Evolutionary conservation across 2,888 invertebrate species (phyloP), one percentile per base, ranked within the genome.

Genomic region (Penaeus monodon): DNA sequence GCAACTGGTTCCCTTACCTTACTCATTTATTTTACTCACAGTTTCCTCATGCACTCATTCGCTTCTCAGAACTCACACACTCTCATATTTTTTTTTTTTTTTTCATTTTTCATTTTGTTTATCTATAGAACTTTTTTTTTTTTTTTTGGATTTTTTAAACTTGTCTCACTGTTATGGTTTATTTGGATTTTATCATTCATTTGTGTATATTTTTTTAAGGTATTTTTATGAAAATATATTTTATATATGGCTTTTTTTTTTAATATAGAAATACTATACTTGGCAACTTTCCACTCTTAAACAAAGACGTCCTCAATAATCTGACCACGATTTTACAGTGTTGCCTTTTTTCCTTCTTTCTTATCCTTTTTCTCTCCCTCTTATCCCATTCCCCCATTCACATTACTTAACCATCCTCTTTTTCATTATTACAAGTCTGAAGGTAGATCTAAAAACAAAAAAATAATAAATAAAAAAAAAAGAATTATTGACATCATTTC

Each of bases 81-180:
- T 57, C 57, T 57, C 57, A 57, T 57, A 3, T n/a, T 57, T 17
- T 68, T 85, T 84, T 85, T 84, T 85, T 86, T 86, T 86, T 86
- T 82, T 64, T 77, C n/a, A 38, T 65, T 86, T 85, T 85, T 86
- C 70, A 64, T 57, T 57, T 57, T 57, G 57, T 57, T 57, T 57
- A 57, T 17, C 17, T 57, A 57, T 57, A 57, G 57, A 57, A 57
- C 57, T 57, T 57, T 57, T 17, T 57, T 57, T 57, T 33, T 38
- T 38, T 44, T 44, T 44, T 44, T 57, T 57, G 1, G 57, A 57
- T 57, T 57, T 57, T 57, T 57, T 57, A 57, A 57, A 57, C 82
- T 86, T 86, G 86, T 86, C 86, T 86, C 86, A 86, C 86, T 86
- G 86, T 86, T 86, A 83, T 86, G 82, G 86, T 82, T 86, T 86